Evolutionary conservation across 2,113 vertebrate species (phyloP), one percentile per base, ranked within the genome.

Genomic region (Chaetodon trifascialis): DNA sequence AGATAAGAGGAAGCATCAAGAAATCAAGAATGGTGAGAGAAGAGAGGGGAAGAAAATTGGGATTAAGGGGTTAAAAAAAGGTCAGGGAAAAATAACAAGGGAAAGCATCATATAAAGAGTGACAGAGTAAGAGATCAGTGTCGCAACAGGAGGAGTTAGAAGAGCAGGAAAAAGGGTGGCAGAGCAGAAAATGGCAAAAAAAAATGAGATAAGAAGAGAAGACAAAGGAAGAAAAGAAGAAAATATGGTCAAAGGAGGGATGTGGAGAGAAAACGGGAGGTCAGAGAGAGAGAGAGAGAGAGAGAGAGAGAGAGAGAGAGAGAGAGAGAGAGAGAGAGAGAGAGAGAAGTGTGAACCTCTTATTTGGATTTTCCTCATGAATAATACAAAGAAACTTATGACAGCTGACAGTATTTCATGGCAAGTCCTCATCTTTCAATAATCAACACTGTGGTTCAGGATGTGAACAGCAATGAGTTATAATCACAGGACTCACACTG

Each of bases 381-480:
- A n/a, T 23, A 76, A 74, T 11, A 4, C 25, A 21, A 2, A 66
- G 19, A 63, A 56, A 9, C 7, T 7, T 15, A 3, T 36, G 2
- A 38, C 8, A 15, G n/a, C 5, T 25, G 0, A 1, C 2, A n/a
- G 23, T 2, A 9, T 51, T 63, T 69, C 5, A 4, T 5, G 16
- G 1, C 0, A 58, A 88, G 91, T 92, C 91, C 91, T 94, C 91
- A 93, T 90, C 2, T 76, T 80, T 55, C 0, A 83, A 42, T 1
- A 12, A 15, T 91, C 88, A 89, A 82, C 92, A 93, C 38, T n/a
- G 60, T 34, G 36, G 30, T 88, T 93, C 91, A 90, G 93, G 82
- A 93, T 94, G 93, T 94, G 91, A 94, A 93, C 91, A 93, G 93
- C 93, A 94, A 74, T n/a, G 34, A 76, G 82, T 66, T 89, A 2